A percentile compares a stretch with the other conserved stretches of the same genome.
Conservation (phyloP, 2,113 vertebrate genomes). For the Tupaia tana region DNA sequence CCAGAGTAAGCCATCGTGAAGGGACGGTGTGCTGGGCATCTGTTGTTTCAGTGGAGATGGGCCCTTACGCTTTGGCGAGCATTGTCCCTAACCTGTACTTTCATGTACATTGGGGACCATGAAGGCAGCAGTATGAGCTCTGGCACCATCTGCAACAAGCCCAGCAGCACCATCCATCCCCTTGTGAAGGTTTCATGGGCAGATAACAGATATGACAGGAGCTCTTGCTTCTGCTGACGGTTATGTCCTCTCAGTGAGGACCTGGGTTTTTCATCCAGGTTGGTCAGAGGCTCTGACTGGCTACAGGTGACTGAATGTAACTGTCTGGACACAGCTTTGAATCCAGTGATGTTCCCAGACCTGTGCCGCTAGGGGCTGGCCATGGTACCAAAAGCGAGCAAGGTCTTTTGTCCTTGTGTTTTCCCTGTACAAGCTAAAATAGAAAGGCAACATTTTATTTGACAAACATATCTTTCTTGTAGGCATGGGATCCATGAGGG, state of each 20-base stretch:
- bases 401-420: rapidly evolving
- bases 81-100: background rate
- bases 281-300: background rate
- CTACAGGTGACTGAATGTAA: background rate
- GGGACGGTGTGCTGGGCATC: background rate
- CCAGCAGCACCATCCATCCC: background rate
- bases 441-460: background rate
- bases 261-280: background rate
- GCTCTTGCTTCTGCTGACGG: background rate
- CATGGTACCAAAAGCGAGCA: rapidly evolving
- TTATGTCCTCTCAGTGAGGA: background rate
- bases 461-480: background rate
- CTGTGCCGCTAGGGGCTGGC: rapidly evolving
- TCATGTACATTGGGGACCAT: background rate
- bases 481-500: rapidly evolving
- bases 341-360: background rate
- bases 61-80: background rate
- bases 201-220: background rate
- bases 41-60: background rate
- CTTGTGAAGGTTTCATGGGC: background rate
- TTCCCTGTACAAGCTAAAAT: rapidly evolving
- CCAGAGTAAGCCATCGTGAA: background rate
- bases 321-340: background rate
- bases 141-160: background rate
- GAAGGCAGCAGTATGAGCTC: background rate